A percentile compares a stretch with the other conserved stretches of the same genome.
phyloP scores from a whole-genome alignment of 2,888 invertebrate genomes.

The Campaea margaritaria region DNA sequence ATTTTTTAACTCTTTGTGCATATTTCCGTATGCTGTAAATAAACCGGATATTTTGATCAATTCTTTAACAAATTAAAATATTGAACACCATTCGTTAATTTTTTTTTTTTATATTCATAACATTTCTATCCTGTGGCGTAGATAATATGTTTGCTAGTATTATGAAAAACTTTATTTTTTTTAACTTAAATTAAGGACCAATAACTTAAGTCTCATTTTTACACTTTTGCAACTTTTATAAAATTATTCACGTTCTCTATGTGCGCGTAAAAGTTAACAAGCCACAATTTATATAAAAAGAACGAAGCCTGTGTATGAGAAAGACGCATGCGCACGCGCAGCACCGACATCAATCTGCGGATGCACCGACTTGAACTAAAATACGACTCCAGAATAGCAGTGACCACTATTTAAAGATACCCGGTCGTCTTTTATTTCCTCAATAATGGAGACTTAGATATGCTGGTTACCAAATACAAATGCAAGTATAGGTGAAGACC shows the following conservation, averaged over 20 bases:
- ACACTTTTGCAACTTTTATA: too few species aligned
- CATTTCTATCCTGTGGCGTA: too few species aligned
- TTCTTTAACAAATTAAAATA: too few species aligned
- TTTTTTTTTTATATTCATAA: too few species aligned
- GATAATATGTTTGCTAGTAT: too few species aligned
- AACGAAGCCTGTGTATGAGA: constrained; percentile 43
- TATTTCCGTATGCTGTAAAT: too few species aligned
- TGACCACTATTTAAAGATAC: constrained; percentile 20
- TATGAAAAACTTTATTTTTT: too few species aligned
- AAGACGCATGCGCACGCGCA: constrained; percentile 48
- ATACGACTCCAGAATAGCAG: constrained; percentile 54
- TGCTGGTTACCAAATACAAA: background rate
- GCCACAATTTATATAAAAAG: constrained; percentile 12
- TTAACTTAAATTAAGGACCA: too few species aligned
- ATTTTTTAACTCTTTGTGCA: too few species aligned
- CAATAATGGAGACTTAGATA: background rate
- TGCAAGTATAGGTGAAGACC: constrained; percentile 45
- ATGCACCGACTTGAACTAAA: constrained; percentile 68
- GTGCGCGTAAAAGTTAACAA: background rate
- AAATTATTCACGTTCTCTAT: background rate
- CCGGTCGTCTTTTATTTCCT: background rate
- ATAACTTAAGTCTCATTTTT: too few species aligned
- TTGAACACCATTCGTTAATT: too few species aligned
- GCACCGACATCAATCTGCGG: constrained; percentile 60
- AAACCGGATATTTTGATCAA: too few species aligned